A percentile compares a stretch with the other conserved stretches of the same genome.
phyloP scores from a whole-genome alignment of 35 echinoderm and acorn worm genomes.

The Chiridota heheva region DNA sequence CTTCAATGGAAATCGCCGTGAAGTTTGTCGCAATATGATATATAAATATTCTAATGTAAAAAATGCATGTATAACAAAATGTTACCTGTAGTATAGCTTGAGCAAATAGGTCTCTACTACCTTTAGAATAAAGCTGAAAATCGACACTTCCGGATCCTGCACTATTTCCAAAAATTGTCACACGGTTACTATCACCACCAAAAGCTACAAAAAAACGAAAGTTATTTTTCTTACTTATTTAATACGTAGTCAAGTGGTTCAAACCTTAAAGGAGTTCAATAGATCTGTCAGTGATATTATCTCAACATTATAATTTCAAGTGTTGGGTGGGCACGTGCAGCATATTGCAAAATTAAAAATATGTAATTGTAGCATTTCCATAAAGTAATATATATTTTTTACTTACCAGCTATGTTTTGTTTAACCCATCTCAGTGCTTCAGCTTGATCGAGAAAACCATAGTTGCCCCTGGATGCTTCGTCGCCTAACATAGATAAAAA shows the following conservation, averaged over 20 bases:
- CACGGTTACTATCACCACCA: slow-evolving; percentile 51
- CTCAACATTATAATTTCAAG: too few relatives aligned
- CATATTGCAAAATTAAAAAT: too few relatives aligned
- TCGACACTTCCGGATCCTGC: slow-evolving; percentile 65
- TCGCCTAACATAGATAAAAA: slow-evolving; percentile 25
- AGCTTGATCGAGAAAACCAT: slow-evolving; percentile 56
- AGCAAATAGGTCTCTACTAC: slow-evolving; percentile 39
- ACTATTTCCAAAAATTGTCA: slow-evolving; percentile 72
- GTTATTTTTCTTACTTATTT: too few relatives aligned
- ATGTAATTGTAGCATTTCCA: too few relatives aligned
- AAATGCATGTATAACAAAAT: not conserved
- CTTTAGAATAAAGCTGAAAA: slow-evolving; percentile 52
- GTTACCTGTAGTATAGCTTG: slow-evolving; percentile 66
- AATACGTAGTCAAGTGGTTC: too few relatives aligned
- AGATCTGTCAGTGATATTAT: too few relatives aligned
- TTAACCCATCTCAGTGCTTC: slow-evolving; percentile 49
- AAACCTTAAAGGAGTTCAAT: too few relatives aligned
- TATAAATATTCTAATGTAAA: not conserved
- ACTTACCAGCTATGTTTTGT: slow-evolving; percentile 52
- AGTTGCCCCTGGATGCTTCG: slow-evolving; percentile 31
- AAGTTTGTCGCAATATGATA: not conserved
- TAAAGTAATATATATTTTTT: not conserved
- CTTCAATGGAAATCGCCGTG: not conserved
- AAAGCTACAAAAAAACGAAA: slow-evolving; percentile 30
- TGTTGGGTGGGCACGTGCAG: too few relatives aligned